Conservation (phyloP, 2,113 vertebrate species). For the Mesitornis unicolor region DNA sequence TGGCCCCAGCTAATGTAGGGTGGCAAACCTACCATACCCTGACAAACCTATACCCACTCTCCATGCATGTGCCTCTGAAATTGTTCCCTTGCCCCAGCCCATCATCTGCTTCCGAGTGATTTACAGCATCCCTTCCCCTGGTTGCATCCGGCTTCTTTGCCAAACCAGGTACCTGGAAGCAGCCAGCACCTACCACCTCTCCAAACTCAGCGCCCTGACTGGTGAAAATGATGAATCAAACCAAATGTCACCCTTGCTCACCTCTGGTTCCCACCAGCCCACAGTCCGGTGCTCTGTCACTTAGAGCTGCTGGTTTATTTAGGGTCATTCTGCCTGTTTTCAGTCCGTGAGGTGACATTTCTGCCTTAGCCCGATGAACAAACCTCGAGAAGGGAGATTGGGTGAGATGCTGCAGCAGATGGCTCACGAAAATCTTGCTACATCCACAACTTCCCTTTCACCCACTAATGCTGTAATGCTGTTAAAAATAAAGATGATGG, state of each 20-base stretch:
- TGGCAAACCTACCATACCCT: too few species aligned
- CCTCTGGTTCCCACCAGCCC: not conserved
- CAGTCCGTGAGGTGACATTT: not conserved
- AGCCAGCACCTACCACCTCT: not conserved
- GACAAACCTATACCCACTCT: rapidly evolving
- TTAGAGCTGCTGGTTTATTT: not conserved
- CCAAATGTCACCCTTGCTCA: not conserved
- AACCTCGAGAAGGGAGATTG: not conserved
- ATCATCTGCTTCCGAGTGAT: not conserved
- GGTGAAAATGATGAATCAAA: not conserved
- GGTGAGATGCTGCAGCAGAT: not conserved
- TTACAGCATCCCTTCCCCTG: not conserved
- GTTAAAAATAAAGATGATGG: constrained; percentile 66
- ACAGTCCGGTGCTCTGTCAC: not conserved
- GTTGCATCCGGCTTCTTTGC: not conserved
- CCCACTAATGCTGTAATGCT: constrained; percentile 8
- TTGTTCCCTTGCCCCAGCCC: not conserved
- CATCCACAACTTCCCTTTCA: constrained; percentile 34
- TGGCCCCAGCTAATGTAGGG: not conserved
- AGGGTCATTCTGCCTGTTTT: not conserved
- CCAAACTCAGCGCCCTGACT: not conserved
- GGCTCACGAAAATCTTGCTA: constrained; percentile 20
- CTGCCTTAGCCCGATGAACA: not conserved
- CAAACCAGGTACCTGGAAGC: not conserved
- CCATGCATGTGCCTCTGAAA: not conserved